phyloP scores from a whole-genome alignment of 2,113 vertebrate genomes.

The Thinocorus orbignyianus region DNA sequence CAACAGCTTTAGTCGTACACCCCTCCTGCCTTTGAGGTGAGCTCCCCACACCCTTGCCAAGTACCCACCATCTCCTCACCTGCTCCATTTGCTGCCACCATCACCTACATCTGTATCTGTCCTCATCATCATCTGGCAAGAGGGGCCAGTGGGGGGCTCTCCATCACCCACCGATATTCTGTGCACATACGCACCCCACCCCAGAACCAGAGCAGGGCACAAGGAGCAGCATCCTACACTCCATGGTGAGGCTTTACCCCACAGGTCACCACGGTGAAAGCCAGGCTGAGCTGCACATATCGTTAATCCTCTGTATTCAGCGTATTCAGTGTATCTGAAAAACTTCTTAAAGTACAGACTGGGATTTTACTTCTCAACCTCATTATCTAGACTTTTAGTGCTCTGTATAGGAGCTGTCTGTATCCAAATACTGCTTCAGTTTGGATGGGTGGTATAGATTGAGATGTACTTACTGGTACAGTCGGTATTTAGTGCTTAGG shows the following conservation, averaged over 20 bases:
- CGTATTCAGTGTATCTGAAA: neutral
- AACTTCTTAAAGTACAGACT: neutral
- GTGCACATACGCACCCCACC: neutral
- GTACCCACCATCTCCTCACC: constrained; percentile 31
- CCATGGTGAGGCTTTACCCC: neutral
- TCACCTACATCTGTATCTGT: neutral
- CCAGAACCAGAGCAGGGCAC: neutral
- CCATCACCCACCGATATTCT: neutral
- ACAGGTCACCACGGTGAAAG: neutral
- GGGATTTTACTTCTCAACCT: neutral
- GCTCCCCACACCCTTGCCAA: constrained; percentile 39
- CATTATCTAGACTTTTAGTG: neutral
- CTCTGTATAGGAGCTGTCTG: neutral
- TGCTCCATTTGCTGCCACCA: constrained; percentile 27
- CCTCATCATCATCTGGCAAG: neutral
- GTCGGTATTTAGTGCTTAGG: neutral
- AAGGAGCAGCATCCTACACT: neutral
- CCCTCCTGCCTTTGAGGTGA: constrained; percentile 99
- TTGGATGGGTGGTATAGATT: neutral
- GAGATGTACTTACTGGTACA: neutral
- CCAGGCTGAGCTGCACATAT: neutral
- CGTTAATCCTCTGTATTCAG: neutral
- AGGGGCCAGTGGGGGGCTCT: neutral
- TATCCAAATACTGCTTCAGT: neutral
- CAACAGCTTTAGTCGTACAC: constrained; percentile 92